Evolutionary conservation across 2,888 invertebrate species (phyloP), one percentile per base, ranked within the genome.

Genomic region (Xestia xanthographa): DNA sequence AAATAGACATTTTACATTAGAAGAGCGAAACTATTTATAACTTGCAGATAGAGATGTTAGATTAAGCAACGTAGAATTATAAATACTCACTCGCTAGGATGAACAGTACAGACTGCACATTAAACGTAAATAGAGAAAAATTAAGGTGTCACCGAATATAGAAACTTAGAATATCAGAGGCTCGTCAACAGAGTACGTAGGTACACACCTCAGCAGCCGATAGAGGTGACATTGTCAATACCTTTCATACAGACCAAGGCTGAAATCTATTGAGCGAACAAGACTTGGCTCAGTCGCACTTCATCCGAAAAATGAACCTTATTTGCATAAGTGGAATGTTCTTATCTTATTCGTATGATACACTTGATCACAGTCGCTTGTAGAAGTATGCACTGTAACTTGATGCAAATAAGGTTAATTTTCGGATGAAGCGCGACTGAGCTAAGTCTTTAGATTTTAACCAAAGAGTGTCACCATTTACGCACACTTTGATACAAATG

Each of bases 51-150:
- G 29, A 58, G 20, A 17, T 14, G 4, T 41, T 73, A 48, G 22
- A 60, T 74, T 50, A 11, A 22, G 17, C 38, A 41, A 6, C n/a
- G 14, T 34, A 62, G 6, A 63, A 26, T 50, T 26, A 26, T 17
- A 29, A n/a, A n/a, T 62, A 34, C n/a, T 48, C 41, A 41, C 38
- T 0, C 34, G 11, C 38, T 34, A 6, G 2, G n/a, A 26, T 9
- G 2, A 41, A 75, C 5, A 53, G 12, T 74, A 20, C n/a, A 60
- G 53, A 60, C 17, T 60, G 60, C 14, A 17, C 17, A 17, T 38
- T 68, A 67, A 67, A 70, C 14, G 20, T 45, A 38, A 38, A 58
- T 8, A 48, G 12, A 17, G 17, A 22, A 58, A 50, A 73, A 73
- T 41, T 29, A 48, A 38, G 26, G 8, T 22, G 2, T 72, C 17